These are phyloP conservation scores for Catalaphyllia jardinei DNA, from an alignment of 64 coral and sea anemone genomes.

Conservation along the genomic window DNA sequence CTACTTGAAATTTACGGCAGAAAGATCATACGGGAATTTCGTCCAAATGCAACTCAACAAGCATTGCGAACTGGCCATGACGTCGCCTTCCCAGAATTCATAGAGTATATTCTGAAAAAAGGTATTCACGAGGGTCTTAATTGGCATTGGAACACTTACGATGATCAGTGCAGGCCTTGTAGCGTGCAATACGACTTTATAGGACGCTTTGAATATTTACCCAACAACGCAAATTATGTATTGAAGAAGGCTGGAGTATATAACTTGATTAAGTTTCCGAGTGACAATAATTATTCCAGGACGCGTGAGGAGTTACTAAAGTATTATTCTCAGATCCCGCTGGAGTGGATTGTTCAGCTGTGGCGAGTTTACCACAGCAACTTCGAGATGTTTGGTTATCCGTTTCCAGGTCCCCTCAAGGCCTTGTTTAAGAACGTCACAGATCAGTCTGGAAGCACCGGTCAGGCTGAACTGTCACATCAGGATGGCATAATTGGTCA, in stretches of 20 bases:
- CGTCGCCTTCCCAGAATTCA: conserved; percentile 11
- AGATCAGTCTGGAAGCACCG: not conserved
- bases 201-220: conserved; percentile 1
- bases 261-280: not conserved
- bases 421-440: not conserved
- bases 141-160: not conserved
- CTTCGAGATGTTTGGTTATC: conserved; percentile 36
- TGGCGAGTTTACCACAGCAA: not conserved
- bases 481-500: not conserved
- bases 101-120: conserved; percentile 6
- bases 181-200: conserved; percentile 1
- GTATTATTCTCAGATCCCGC: not conserved
- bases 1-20: not conserved
- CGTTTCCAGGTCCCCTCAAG: conserved; percentile 1
- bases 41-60: not conserved
- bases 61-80: not conserved
- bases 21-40: not conserved
- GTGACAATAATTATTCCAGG: not conserved
- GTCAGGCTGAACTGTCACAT: not conserved
- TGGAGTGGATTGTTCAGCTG: not conserved
- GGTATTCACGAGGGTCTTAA: not conserved
- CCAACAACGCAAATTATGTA: not conserved
- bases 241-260: not conserved
- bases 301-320: not conserved
- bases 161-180: not conserved